Evolutionary conservation across 2,888 invertebrate genomes (phyloP).

Genomic region (Ferdinandea cuprea): DNA sequence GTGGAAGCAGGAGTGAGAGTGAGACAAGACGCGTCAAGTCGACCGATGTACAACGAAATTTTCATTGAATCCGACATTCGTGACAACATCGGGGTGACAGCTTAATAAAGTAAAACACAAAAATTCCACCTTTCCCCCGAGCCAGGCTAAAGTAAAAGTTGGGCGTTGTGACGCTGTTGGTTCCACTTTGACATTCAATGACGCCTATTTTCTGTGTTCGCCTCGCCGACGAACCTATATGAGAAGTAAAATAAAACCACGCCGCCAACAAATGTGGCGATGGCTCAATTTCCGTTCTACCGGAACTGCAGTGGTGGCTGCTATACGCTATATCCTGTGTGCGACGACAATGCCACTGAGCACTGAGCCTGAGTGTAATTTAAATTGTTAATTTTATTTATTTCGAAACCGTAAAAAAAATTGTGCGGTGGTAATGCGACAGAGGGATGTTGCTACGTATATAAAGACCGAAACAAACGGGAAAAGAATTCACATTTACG

Average conservation of each 20-base stretch:
- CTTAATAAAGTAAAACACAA: conserved; percentile 28
- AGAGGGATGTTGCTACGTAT: not conserved
- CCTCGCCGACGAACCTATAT: conserved; percentile 14
- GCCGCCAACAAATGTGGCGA: conserved; percentile 64
- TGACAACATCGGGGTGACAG: conserved; percentile 27
- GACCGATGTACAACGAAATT: conserved; percentile 32
- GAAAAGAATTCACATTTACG: not conserved
- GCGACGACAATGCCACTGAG: conserved; percentile 58
- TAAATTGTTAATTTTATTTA: conserved; percentile 74
- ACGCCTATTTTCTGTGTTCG: conserved; percentile 5
- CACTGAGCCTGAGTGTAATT: conserved; percentile 54
- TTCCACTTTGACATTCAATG: conserved; percentile 25
- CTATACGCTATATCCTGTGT: conserved; percentile 62
- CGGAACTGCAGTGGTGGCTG: conserved; percentile 63
- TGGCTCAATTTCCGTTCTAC: conserved; percentile 69
- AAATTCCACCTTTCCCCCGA: not conserved
- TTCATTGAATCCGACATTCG: conserved; percentile 63
- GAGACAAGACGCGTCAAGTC: conserved; percentile 33
- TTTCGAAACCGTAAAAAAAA: conserved; percentile 25
- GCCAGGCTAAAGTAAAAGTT: conserved; percentile 19
- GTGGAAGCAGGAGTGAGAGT: not conserved
- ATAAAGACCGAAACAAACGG: conserved; percentile 5
- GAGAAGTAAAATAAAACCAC: conserved; percentile 9
- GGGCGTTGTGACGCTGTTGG: conserved; percentile 30
- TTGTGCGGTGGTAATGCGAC: conserved; percentile 1